Conservation (phyloP, 2,113 vertebrate species). For the Vireo altiloquus region DNA sequence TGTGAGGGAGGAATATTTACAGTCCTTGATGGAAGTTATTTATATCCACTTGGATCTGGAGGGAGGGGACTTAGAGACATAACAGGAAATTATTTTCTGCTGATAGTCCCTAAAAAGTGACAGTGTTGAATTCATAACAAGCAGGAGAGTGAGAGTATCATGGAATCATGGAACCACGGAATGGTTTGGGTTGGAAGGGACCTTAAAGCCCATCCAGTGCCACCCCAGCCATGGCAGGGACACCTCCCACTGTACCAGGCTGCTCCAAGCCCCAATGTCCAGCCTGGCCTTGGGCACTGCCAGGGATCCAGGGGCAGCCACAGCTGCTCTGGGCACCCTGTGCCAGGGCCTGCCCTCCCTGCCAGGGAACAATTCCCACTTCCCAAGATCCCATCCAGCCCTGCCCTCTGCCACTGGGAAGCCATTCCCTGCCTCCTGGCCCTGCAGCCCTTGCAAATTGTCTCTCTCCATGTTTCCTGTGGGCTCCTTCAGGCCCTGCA, state of each 20-base stretch:
- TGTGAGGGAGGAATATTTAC: background rate
- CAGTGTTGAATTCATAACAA: background rate
- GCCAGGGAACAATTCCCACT: background rate
- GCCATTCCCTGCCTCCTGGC: background rate
- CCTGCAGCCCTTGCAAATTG: no score
- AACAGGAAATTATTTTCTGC: background rate
- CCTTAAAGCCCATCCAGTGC: background rate
- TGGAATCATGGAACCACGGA: background rate
- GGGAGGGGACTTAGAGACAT: background rate
- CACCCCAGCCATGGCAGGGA: background rate
- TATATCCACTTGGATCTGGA: background rate
- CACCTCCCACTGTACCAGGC: background rate
- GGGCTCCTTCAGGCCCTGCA: no score
- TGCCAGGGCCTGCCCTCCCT: background rate
- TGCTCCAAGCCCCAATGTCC: background rate
- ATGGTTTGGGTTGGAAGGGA: background rate
- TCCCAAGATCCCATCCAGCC: background rate
- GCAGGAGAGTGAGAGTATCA: background rate
- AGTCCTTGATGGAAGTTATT: background rate
- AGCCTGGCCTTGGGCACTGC: background rate
- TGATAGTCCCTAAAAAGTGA: background rate
- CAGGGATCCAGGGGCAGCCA: background rate
- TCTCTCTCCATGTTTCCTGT: no score
- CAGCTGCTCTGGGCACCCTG: background rate
- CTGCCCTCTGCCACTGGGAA: background rate